phyloP scores from a whole-genome alignment of 2,797 vertebrate genomes.

The Neostethus bicornis region DNA sequence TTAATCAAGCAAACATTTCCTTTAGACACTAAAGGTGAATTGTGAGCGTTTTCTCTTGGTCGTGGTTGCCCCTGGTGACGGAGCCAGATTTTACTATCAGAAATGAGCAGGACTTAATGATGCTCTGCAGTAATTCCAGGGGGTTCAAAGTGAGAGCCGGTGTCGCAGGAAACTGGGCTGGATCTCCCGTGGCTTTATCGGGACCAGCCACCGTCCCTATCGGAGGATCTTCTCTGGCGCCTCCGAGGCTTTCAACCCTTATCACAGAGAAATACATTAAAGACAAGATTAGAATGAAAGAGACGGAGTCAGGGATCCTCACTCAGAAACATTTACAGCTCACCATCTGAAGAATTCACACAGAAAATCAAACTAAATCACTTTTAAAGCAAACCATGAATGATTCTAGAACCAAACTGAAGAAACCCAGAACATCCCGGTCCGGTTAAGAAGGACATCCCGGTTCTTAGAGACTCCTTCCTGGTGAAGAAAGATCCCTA shows the following conservation, averaged over 20 bases:
- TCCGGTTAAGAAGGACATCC: too few species aligned
- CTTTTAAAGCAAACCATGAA: too few species aligned
- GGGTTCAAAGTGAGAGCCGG: constrained; percentile 15
- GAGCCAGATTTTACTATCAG: constrained; percentile 33
- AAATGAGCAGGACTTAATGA: constrained; percentile 34
- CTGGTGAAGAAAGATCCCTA: too few species aligned
- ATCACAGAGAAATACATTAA: constrained; percentile 75
- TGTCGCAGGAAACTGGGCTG: constrained; percentile 42
- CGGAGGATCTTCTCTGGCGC: constrained; percentile 56
- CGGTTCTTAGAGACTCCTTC: too few species aligned
- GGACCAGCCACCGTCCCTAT: constrained; percentile 48
- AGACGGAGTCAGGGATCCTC: constrained; percentile 54
- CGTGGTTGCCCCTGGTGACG: too few species aligned
- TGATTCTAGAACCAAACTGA: too few species aligned
- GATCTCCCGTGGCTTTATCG: constrained; percentile 56
- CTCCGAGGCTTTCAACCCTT: constrained; percentile 63
- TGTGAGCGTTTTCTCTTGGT: not conserved
- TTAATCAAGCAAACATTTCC: not conserved
- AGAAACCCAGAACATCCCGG: too few species aligned
- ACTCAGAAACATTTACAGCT: constrained; percentile 21
- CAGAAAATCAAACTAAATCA: too few species aligned
- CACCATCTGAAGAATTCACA: not conserved
- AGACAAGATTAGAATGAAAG: constrained; percentile 72
- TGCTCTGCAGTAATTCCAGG: constrained; percentile 30
- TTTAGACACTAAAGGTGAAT: constrained; percentile 4